These are phyloP conservation scores for Pseudolaguvia tuberculata DNA, from an alignment of 2,113 vertebrate species.

Conservation along the genomic window DNA sequence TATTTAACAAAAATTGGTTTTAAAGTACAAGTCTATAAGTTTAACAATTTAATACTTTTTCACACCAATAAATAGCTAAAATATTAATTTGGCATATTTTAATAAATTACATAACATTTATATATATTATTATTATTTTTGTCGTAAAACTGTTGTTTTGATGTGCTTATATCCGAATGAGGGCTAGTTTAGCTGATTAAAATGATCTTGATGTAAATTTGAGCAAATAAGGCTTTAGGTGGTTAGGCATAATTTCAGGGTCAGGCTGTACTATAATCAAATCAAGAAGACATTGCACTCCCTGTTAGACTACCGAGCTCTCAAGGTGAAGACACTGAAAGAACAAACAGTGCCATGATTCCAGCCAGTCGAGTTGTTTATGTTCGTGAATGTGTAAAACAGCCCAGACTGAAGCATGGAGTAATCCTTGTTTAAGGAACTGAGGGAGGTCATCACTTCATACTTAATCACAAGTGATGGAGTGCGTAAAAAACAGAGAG, in stretches of 20 bases:
- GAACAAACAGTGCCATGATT: constrained; percentile 12
- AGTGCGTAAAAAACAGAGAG: not conserved
- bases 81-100: too few relatives aligned
- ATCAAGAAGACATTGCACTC: not conserved
- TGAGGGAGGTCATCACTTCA: constrained; percentile 17
- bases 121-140: too few relatives aligned
- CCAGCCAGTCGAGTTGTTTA: not conserved
- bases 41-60: too few relatives aligned
- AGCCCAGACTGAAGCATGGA: constrained; percentile 15
- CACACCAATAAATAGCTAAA: too few relatives aligned
- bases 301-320: constrained; percentile 1
- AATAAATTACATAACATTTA: too few relatives aligned
- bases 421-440: constrained; percentile 36
- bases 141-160: too few relatives aligned
- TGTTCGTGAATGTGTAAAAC: constrained; percentile 14
- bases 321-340: constrained; percentile 21
- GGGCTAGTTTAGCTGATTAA: not conserved
- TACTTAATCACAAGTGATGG: constrained; percentile 12
- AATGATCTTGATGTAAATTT: not conserved
- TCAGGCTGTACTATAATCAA: not conserved
- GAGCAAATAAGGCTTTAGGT: not conserved
- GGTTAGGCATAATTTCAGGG: not conserved
- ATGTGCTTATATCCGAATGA: not conserved
- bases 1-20: too few relatives aligned
- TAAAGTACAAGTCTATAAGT: too few relatives aligned